Conservation (phyloP, 2,797 vertebrate genomes). For the Onychomys torridus region DNA sequence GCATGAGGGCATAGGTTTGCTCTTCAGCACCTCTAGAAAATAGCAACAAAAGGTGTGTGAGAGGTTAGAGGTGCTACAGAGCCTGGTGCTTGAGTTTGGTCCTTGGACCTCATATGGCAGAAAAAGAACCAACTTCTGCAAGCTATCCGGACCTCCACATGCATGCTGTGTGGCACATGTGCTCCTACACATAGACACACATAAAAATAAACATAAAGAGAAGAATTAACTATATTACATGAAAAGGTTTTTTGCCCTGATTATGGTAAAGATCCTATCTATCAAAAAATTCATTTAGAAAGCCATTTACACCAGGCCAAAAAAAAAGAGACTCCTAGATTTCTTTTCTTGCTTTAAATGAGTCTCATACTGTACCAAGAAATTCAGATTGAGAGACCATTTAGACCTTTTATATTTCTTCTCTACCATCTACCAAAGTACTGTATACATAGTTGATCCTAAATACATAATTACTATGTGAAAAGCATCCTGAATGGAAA, state of each 20-base stretch:
- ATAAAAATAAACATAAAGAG: not conserved
- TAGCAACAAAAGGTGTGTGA: no score
- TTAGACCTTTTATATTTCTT: conserved; percentile 42
- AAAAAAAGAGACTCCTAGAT: no score
- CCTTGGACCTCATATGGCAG: not conserved
- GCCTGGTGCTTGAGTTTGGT: not conserved
- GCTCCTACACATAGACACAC: not conserved
- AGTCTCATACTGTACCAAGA: conserved; percentile 8
- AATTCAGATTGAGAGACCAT: not conserved
- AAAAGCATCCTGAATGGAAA: conserved; percentile 71
- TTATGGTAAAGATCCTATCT: not conserved
- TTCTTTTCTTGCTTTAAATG: conserved; percentile 33
- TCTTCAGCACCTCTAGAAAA: not conserved
- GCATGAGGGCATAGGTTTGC: not conserved
- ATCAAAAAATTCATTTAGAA: conserved; percentile 50
- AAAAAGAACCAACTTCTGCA: not conserved
- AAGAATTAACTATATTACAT: not conserved
- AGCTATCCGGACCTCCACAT: not conserved
- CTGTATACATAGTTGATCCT: conserved; percentile 40
- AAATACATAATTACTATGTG: conserved; percentile 43
- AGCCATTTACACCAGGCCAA: conserved; percentile 39
- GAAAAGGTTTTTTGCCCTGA: not conserved
- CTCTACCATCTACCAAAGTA: conserved; percentile 53
- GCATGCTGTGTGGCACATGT: not conserved
- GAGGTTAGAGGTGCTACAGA: no score